Evolutionary conservation across 2,888 invertebrate genomes (phyloP), one percentile per base, ranked within the genome.

Genomic region (Spodoptera exigua): DNA sequence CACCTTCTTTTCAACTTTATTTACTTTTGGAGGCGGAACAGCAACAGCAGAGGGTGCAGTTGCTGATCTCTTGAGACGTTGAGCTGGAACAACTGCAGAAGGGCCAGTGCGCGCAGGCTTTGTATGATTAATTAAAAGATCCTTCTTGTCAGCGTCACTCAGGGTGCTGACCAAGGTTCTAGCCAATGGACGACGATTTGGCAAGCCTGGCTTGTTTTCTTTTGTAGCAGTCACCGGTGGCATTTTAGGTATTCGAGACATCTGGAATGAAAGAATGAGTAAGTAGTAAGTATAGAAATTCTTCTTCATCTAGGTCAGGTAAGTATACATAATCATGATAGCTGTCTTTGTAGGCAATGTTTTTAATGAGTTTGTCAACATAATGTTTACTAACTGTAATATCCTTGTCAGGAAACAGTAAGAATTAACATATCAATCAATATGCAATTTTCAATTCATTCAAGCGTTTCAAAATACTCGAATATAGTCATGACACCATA

Each of bases 221-320:
- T 94, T 94, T 18, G 87, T 61, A 36, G 83, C 75, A 16, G 77
- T 70, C 34, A 78, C 76, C 11, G 93, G 90, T 16, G 92, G 93
- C 45, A 89, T 72, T 83, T 92, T 93, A 5, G 94, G 92, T 83
- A 93, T 93, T 79, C 90, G 88, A 35, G 93, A 93, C 94, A 94
- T 94, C 92, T 92, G 87, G 37, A 91, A 67, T 86, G 2, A 16
- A 12, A 27, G 27, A 27, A 27, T 27, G 9, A 18, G n/a, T n/a
- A n/a, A n/a, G n/a, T n/a, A n/a, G n/a, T n/a, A n/a, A n/a, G n/a
- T n/a, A n/a, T n/a, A n/a, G n/a, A n/a, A n/a, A n/a, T n/a, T n/a
- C n/a, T n/a, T n/a, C n/a, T n/a, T n/a, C n/a, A n/a, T n/a, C n/a
- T n/a, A n/a, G n/a, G n/a, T n/a, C n/a, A n/a, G n/a, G n/a, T n/a